Evolutionary conservation across 2,797 vertebrate genomes (phyloP).

Genomic region (Rhinatrema bivittatum): DNA sequence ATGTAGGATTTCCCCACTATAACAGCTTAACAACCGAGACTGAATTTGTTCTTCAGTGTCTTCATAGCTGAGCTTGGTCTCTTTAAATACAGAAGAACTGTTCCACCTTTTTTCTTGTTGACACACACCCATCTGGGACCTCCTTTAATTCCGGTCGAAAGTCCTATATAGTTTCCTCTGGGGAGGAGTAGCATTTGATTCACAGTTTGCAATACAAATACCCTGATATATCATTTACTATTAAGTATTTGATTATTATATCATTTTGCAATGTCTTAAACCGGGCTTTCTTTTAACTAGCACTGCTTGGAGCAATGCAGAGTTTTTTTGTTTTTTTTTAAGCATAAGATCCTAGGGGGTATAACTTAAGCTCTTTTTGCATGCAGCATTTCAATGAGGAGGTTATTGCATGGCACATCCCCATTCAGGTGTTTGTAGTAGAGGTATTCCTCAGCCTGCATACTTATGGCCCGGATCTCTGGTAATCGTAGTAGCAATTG

Average conservation of each 20-base stretch:
- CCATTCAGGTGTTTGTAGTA: constrained; percentile 98
- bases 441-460: constrained; percentile 97
- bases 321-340: constrained; percentile 36
- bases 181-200: constrained; percentile 53
- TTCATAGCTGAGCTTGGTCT: constrained; percentile 34
- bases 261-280: constrained; percentile 46
- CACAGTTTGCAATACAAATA: constrained; percentile 71
- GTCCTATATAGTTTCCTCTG: constrained; percentile 43
- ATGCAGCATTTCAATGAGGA: constrained; percentile 98
- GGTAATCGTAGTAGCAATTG: constrained; percentile 91
- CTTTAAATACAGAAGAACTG: constrained; percentile 38
- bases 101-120: constrained; percentile 14
- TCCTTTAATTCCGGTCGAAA: constrained; percentile 22
- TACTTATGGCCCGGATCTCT: constrained; percentile 92
- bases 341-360: constrained; percentile 31
- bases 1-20: constrained; percentile 24
- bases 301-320: constrained; percentile 49
- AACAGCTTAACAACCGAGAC: constrained; percentile 9
- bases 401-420: constrained; percentile 98
- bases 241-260: constrained; percentile 62
- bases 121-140: constrained; percentile 19
- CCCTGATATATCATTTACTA: constrained; percentile 69
- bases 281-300: constrained; percentile 40
- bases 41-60: constrained; percentile 21
- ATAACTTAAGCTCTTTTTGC: constrained; percentile 83